Conservation (phyloP, 92 coral and sea anemone genomes). For the Epizoanthus scotinus region DNA sequence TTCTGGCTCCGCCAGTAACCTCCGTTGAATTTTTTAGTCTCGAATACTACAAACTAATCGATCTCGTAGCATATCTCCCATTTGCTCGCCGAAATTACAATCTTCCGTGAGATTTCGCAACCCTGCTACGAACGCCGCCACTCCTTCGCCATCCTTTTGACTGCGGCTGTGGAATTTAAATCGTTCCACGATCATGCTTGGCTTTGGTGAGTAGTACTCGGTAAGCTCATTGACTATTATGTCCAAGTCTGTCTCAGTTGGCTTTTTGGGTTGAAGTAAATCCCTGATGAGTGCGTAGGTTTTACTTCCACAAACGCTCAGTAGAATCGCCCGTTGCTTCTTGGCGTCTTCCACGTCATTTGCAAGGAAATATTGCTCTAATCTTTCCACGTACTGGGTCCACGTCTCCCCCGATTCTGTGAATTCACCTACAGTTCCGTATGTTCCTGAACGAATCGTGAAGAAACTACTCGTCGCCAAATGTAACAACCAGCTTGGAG, state of each 20-base stretch:
- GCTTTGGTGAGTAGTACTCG: constrained; percentile 59
- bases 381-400: constrained; percentile 22
- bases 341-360: constrained; percentile 43
- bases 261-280: constrained; percentile 48
- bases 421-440: constrained; percentile 19
- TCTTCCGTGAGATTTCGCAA: constrained; percentile 33
- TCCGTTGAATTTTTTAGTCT: constrained; percentile 40
- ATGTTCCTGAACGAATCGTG: neutral
- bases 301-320: constrained; percentile 57
- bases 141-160: constrained; percentile 52
- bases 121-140: constrained; percentile 63
- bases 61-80: constrained; percentile 31
- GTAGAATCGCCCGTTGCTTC: constrained; percentile 49
- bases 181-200: constrained; percentile 56
- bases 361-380: constrained; percentile 51
- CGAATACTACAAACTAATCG: constrained; percentile 34
- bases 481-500: constrained; percentile 17
- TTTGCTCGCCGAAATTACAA: constrained; percentile 7
- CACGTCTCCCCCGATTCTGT: constrained; percentile 3
- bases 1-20: constrained; percentile 37
- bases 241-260: constrained; percentile 41
- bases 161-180: constrained; percentile 56
- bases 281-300: constrained; percentile 48
- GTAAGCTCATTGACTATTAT: constrained; percentile 12
- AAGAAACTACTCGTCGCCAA: constrained; percentile 3